phyloP scores from a whole-genome alignment of 2,797 vertebrate genomes.

The Coluber constrictor region DNA sequence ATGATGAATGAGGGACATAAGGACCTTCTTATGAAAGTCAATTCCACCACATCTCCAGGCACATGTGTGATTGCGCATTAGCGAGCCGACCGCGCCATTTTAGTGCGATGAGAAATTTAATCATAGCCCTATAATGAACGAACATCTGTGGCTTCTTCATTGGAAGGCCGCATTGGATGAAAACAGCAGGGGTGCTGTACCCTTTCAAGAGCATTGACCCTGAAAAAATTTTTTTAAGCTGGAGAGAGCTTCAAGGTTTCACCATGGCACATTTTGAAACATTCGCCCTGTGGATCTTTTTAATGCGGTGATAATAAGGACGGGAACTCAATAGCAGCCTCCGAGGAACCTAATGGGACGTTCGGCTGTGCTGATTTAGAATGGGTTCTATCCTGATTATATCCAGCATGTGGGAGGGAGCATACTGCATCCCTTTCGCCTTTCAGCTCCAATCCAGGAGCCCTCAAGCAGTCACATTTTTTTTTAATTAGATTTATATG shows the following conservation, averaged over 20 bases:
- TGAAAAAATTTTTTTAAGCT: not conserved
- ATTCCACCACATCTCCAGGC: not conserved
- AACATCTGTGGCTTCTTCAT: not conserved
- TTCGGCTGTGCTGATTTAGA: not conserved
- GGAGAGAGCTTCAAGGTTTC: not conserved
- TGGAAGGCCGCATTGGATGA: not conserved
- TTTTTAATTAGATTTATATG: no score
- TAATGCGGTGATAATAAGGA: not conserved
- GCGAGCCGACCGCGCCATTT: not conserved
- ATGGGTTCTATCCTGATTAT: not conserved
- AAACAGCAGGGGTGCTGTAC: not conserved
- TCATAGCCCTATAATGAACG: not conserved
- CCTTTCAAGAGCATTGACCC: not conserved
- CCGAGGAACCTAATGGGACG: not conserved
- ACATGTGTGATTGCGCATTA: fast-evolving
- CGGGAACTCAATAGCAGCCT: not conserved
- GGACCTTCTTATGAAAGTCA: not conserved
- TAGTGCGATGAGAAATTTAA: not conserved
- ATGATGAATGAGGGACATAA: not conserved
- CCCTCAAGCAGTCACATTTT: no score
- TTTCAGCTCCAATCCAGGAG: no score
- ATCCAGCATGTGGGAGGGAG: no score
- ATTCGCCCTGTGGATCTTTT: not conserved
- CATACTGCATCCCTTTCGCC: no score
- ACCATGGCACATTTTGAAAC: not conserved